Conservation (phyloP, 2,797 vertebrate genomes). For the Galago senegalensis region DNA sequence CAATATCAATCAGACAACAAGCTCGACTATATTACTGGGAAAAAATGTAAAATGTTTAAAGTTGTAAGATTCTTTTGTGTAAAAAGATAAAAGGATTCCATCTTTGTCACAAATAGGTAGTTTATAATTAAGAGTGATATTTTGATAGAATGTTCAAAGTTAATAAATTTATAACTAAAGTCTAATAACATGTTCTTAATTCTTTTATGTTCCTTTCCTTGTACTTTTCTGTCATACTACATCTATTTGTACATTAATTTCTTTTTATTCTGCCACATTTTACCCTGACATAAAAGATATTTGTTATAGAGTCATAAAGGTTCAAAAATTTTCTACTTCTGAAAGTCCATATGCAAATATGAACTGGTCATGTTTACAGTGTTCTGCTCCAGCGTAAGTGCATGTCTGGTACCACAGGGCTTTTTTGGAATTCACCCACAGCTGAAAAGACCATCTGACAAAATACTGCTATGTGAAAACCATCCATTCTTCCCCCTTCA, state of each 20-base stretch:
- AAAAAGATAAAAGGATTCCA: slow-evolving; percentile 48
- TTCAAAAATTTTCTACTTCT: neutral
- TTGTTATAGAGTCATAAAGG: neutral
- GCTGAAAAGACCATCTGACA: neutral
- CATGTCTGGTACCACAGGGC: neutral
- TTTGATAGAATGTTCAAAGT: slow-evolving; percentile 86
- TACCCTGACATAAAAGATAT: neutral
- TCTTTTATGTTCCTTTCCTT: neutral
- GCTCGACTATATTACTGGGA: slow-evolving; percentile 95
- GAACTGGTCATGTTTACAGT: neutral
- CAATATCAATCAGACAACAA: slow-evolving; percentile 96
- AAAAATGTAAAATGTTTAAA: slow-evolving; percentile 95
- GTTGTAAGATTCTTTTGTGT: slow-evolving; percentile 59
- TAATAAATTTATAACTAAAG: slow-evolving; percentile 80
- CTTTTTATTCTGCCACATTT: neutral
- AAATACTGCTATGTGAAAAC: neutral
- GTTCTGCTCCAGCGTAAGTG: neutral
- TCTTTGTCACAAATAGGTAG: slow-evolving; percentile 85
- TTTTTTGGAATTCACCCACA: neutral
- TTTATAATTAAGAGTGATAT: slow-evolving; percentile 84
- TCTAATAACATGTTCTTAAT: neutral
- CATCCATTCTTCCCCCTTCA: neutral
- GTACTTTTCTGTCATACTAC: neutral
- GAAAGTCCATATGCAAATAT: neutral
- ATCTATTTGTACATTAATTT: neutral